Base-by-base conservation (phyloP, 2,888 invertebrate genomes). In the Caenorhabditis japonica region DNA sequence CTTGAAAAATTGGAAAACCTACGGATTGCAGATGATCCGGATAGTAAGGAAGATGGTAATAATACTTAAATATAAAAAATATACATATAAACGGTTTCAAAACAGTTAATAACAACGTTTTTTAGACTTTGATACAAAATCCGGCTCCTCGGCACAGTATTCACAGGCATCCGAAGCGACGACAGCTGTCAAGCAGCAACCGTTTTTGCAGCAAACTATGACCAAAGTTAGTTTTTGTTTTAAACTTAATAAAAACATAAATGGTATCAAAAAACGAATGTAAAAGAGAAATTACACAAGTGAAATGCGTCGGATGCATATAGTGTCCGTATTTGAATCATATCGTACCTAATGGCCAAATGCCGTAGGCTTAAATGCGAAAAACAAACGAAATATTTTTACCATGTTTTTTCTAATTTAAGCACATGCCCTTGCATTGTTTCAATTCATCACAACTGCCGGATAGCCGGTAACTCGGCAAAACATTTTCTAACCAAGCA, bases 151-250 rank as follows among this genome's bases (percentile, higher is more conserved):
- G 21, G 69, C 62, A 17, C 75, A 70, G 33, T 75, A 64, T 23
- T 75, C 75, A 38, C 75, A 75, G 38, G 51, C 75, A 12, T 75
- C 75, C 23, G 75, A 75, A 30, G 75, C 75, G 19, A 75, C 75
- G 49, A 75, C 75, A 44, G 64, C 75, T 62, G 75, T 75, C 19
- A 75, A 75, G 47, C 69, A 75, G 43, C 69, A 69, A 33, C 64
- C 59, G 13, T 75, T 75, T 43, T n/a, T n/a, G n/a, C 36, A 52
- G 39, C 62, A 64, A 21, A 75, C 75, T n/a, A 56, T 60, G 46
- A 75, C 75, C 27, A 75, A 75, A 59, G 74, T 74, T 17, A 41
- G 66, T 49, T 2, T 41, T 55, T 52, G 46, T 49, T 36, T 34
- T 25, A 19, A 23, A 43, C 27, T 38, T 44, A 33, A 23, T 13